Base-by-base conservation (phyloP, 1,140 invertebrate species). In the Cheumatopsyche charites region DNA sequence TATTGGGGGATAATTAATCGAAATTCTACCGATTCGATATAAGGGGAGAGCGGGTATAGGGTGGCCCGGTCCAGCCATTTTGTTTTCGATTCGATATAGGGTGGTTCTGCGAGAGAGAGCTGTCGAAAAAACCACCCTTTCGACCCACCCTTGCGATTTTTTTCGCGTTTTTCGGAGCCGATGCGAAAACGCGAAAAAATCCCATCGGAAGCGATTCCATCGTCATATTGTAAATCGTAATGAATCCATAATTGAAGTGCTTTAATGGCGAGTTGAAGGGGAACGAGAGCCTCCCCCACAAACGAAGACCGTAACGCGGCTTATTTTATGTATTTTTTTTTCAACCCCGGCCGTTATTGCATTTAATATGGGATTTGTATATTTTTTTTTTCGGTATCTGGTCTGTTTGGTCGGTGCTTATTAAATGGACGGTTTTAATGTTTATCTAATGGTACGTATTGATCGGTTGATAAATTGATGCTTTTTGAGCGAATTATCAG, bases 221-320 rank as follows among this genome's bases (percentile, higher is more conserved):
- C 71, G 62, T 65, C 68, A 67, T 75, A 73, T 67, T 70, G 67
- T 73, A 70, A 75, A 75, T 73, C 62, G 74, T 72, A 73, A 75
- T 75, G 74, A 75, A 75, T 75, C 67, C 61, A 70, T 73, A 75
- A 75, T 72, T 75, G 68, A 58, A 58, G 55, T 58, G 55, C 55
- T 26, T 58, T 58, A 58, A 58, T 58, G 55, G 55, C 9, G 23
- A 23, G 13, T 1, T 5, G 21, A 15, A 17, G 47, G 47, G 47
- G 47, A 0, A 9, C 17, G 12, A 45, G 12, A 12, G 2, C 43
- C 43, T 15, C 2, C 2, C 11, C 43, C 43, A 12, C 11, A 12
- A 3, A 45, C 43, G 19, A 52, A 52, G 47, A 52, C 47, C 47
- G 19, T 52, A 23, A 58, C 45, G 65, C 47, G 65, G 43, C 58